Conservation (phyloP, 2,888 invertebrate species). For the Helleia helle region DNA sequence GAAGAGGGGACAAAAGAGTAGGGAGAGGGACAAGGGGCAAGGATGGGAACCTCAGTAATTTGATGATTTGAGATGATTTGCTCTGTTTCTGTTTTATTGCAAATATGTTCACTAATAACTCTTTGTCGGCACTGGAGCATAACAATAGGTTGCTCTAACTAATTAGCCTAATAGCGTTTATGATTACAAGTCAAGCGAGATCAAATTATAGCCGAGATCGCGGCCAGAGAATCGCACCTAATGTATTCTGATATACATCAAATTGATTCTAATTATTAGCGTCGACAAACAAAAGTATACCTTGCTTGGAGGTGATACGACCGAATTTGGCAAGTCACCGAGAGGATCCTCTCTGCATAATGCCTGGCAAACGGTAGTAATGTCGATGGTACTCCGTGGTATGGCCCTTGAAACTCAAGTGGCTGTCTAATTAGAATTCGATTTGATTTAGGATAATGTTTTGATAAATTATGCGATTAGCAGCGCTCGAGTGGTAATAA, state of each 20-base stretch:
- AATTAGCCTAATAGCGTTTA: slow-evolving; percentile 6
- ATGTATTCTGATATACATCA: slow-evolving; percentile 6
- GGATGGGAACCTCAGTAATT: too few species aligned
- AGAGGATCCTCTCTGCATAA: neutral
- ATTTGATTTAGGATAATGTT: slow-evolving; percentile 7
- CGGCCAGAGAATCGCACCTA: neutral
- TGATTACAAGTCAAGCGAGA: slow-evolving; percentile 1
- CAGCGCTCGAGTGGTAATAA: neutral
- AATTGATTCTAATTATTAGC: slow-evolving; percentile 6
- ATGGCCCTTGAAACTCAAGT: neutral
- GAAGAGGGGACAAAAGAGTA: too few species aligned
- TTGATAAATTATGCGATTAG: slow-evolving; percentile 6
- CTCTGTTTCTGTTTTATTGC: too few species aligned
- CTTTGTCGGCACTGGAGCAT: too few species aligned
- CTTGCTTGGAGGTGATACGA: neutral
- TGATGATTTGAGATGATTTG: too few species aligned
- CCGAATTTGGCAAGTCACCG: neutral
- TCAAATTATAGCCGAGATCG: neutral
- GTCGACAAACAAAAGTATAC: neutral
- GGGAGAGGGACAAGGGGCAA: too few species aligned
- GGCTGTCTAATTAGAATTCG: slow-evolving; percentile 7
- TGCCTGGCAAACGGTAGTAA: slow-evolving; percentile 7
- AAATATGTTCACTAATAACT: too few species aligned
- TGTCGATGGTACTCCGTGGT: slow-evolving; percentile 5
- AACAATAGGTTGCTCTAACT: too few species aligned